Conservation (phyloP, 2,888 invertebrate genomes). For the Drosophila maculinotata region DNA sequence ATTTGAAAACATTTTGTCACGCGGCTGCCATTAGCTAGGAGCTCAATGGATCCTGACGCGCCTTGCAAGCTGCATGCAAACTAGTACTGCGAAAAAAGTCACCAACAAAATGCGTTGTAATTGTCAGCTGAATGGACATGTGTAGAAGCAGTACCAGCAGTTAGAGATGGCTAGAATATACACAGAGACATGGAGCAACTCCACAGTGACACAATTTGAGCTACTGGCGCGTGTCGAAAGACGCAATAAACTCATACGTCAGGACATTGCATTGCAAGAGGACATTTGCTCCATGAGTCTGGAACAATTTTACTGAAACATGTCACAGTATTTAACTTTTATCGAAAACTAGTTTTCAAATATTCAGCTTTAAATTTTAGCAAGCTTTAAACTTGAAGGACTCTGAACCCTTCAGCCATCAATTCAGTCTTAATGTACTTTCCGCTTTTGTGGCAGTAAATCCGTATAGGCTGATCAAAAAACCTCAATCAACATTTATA, state of each 20-base stretch:
- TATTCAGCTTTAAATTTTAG: too few species aligned
- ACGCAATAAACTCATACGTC: conserved; percentile 47
- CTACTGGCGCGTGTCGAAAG: conserved; percentile 64
- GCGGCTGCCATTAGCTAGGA: conserved; percentile 56
- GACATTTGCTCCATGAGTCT: conserved; percentile 24
- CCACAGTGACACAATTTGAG: conserved; percentile 43
- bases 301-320: conserved; percentile 43
- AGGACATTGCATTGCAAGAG: conserved; percentile 16
- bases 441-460: too few species aligned
- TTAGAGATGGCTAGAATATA: not conserved
- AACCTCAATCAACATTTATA: not conserved
- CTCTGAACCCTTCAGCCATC: too few species aligned
- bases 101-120: conserved; percentile 49
- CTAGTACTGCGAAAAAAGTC: conserved; percentile 17
- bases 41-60: conserved; percentile 62
- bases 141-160: conserved; percentile 12
- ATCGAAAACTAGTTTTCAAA: too few species aligned
- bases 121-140: conserved; percentile 63
- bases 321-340: conserved; percentile 28
- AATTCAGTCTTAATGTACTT: too few species aligned
- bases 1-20: conserved; percentile 59
- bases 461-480: too few species aligned
- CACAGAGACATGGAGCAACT: conserved; percentile 3
- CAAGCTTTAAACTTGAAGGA: too few species aligned
- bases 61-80: conserved; percentile 56